Conservation (phyloP, 2,888 invertebrate species). For the Patella depressa region DNA sequence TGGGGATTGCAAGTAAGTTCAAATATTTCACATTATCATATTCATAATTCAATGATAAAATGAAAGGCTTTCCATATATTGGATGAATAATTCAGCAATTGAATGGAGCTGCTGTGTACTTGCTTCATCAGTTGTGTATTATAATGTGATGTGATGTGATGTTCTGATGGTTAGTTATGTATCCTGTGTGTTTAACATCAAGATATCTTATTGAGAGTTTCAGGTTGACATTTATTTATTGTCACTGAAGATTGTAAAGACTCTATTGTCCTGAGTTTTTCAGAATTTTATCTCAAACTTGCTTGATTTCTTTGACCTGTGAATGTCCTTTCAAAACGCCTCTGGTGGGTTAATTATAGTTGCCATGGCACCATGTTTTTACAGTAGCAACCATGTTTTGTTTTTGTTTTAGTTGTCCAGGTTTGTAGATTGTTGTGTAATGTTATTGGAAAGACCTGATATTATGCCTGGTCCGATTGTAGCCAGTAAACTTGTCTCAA, state of each 20-base stretch:
- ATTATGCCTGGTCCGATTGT: conserved; percentile 41
- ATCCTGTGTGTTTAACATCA: no score
- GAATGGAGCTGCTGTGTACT: no score
- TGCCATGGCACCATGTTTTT: no score
- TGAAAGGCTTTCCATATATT: no score
- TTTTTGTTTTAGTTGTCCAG: conserved; percentile 26
- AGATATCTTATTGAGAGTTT: no score
- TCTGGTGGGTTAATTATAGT: background rate
- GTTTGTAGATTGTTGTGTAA: conserved; percentile 44
- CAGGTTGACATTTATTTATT: no score
- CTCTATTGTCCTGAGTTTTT: background rate
- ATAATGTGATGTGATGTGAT: no score
- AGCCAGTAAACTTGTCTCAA: conserved; percentile 35
- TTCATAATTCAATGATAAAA: no score
- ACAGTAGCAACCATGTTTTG: no score
- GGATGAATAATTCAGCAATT: no score
- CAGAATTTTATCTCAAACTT: background rate
- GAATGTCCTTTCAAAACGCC: background rate
- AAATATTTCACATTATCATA: background rate
- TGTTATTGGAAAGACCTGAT: conserved; percentile 34
- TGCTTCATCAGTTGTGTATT: no score
- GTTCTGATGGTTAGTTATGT: no score
- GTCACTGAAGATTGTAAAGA: background rate
- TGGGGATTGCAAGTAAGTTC: conserved; percentile 29
- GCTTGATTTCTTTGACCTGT: background rate